Percentiles rank a stretch among this genome's conserved stretches.
phyloP scores from a whole-genome alignment of 2,797 vertebrate genomes.

The Moxostoma hubbsi region DNA sequence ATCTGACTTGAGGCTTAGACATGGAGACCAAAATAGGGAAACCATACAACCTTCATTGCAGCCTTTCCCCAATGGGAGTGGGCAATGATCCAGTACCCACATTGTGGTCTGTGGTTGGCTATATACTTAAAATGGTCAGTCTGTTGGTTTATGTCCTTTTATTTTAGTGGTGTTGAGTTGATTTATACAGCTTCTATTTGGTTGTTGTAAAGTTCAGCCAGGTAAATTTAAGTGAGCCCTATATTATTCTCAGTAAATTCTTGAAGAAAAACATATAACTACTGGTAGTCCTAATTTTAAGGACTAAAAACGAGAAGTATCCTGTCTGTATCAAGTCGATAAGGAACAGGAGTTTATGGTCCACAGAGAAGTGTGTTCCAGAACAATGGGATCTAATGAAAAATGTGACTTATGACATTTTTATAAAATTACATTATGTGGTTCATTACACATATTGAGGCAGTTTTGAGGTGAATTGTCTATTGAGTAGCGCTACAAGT shows the following conservation, averaged over 20 bases:
- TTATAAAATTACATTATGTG: too few species aligned
- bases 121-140: slow-evolving; percentile 14
- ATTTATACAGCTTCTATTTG: background rate
- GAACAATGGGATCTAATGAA: background rate
- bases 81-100: slow-evolving; percentile 11
- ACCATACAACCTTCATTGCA: background rate
- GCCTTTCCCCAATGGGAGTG: background rate
- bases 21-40: slow-evolving; percentile 2
- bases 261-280: background rate
- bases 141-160: slow-evolving; percentile 8
- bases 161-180: slow-evolving; percentile 23
- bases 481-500: too few species aligned
- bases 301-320: background rate
- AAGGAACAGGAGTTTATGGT: background rate
- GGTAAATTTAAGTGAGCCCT: slow-evolving; percentile 8
- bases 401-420: too few species aligned
- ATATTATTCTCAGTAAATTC: background rate
- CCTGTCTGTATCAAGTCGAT: background rate
- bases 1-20: background rate
- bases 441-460: too few species aligned
- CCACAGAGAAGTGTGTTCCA: background rate
- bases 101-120: slow-evolving; percentile 24
- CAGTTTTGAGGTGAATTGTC: too few species aligned
- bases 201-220: slow-evolving; percentile 7
- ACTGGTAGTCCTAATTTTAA: background rate